A percentile compares a stretch with the other conserved stretches of the same genome.
phyloP scores from a whole-genome alignment of 2,888 invertebrate species.

The Nipponacmea schrenckii region DNA sequence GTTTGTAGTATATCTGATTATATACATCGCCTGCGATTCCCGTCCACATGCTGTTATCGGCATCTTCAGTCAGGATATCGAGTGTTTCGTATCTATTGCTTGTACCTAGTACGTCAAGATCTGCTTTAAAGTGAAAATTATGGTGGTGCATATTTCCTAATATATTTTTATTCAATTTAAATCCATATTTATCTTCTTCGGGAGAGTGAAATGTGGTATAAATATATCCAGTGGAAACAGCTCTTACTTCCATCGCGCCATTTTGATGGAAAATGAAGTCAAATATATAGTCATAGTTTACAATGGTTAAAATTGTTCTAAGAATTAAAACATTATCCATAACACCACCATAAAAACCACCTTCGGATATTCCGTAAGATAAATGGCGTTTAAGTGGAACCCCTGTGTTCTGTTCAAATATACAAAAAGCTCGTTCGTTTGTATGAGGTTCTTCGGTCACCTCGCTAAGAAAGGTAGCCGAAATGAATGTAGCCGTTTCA shows the following conservation, averaged over 20 bases:
- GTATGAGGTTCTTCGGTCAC: conserved; percentile 26
- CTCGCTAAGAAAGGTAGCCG: conserved; percentile 28
- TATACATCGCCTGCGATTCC: conserved; percentile 25
- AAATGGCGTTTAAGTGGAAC: conserved; percentile 53
- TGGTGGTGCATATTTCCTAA: conserved; percentile 55
- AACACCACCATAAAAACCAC: conserved; percentile 50
- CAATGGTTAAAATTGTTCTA: conserved; percentile 46
- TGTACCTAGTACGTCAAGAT: conserved; percentile 51
- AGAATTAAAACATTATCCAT: conserved; percentile 44
- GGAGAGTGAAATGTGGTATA: conserved; percentile 35
- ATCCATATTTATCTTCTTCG: conserved; percentile 41
- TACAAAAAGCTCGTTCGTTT: conserved; percentile 41
- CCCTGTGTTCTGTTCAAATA: conserved; percentile 58
- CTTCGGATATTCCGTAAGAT: conserved; percentile 25
- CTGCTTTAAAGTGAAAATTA: conserved; percentile 53
- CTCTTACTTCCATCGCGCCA: conserved; percentile 49
- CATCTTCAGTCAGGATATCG: conserved; percentile 40
- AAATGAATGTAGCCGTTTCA: conserved; percentile 43
- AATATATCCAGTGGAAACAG: conserved; percentile 55
- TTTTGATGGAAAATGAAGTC: conserved; percentile 60
- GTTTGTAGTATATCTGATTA: conserved; percentile 35
- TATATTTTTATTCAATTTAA: conserved; percentile 42
- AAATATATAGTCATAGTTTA: conserved; percentile 58
- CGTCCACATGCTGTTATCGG: conserved; percentile 35
- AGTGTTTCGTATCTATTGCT: conserved; percentile 56